phyloP scores from a whole-genome alignment of 2,888 invertebrate species.

The Terebella lapidaria region DNA sequence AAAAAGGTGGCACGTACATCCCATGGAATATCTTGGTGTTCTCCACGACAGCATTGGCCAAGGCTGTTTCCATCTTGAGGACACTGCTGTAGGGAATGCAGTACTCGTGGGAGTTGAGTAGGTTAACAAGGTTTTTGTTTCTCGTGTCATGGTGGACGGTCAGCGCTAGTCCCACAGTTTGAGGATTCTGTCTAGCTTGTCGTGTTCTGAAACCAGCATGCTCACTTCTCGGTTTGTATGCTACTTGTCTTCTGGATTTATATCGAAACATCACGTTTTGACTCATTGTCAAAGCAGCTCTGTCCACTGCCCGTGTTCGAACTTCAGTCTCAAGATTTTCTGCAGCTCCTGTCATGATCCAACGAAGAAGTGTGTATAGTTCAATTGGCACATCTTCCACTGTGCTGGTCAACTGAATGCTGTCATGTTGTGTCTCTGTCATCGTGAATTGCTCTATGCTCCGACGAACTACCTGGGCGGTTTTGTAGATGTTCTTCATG shows the following conservation, averaged over 20 bases:
- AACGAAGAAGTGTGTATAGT: constrained; percentile 11
- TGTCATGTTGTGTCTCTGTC: neutral
- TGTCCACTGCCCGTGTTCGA: neutral
- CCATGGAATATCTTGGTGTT: constrained; percentile 12
- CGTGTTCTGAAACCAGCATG: constrained; percentile 6
- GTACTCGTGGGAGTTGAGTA: constrained; percentile 6
- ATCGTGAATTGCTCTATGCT: no score
- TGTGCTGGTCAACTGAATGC: constrained; percentile 4
- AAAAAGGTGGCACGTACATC: constrained; percentile 13
- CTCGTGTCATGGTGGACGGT: constrained; percentile 17
- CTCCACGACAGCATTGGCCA: constrained; percentile 17
- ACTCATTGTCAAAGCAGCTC: constrained; percentile 4
- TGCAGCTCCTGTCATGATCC: constrained; percentile 10
- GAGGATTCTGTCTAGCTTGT: constrained; percentile 14
- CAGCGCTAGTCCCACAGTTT: constrained; percentile 14
- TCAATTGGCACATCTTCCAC: constrained; percentile 11
- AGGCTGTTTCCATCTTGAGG: constrained; percentile 15
- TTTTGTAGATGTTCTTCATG: constrained; percentile 13
- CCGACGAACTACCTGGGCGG: constrained; percentile 8
- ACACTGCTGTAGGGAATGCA: constrained; percentile 5
- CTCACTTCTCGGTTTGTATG: constrained; percentile 1
- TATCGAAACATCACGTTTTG: neutral
- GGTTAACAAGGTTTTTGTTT: constrained; percentile 10
- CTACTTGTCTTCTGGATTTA: constrained; percentile 6
- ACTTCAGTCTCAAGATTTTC: neutral